Evolutionary conservation across 2,113 vertebrate species (phyloP).

Genomic region (Melanostigma gelatinosum): DNA sequence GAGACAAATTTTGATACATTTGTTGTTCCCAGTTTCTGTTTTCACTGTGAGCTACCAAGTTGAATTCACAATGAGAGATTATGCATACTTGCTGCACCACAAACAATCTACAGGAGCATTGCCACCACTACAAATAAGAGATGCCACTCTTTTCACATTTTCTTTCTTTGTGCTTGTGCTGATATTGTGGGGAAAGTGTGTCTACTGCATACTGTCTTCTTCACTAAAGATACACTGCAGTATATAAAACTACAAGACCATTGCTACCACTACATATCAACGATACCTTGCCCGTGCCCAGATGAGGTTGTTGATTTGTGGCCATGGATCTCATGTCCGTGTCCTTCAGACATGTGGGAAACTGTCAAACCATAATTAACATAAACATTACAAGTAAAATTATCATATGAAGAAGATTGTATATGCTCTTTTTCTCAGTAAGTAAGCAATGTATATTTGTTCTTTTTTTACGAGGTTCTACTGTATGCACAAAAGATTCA

Average conservation of each 20-base stretch:
- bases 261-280: background rate
- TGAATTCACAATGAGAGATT: constrained; percentile 1
- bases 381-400: background rate
- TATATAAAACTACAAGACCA: background rate
- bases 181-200: background rate
- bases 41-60: constrained; percentile 14
- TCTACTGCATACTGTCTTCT: too few species aligned
- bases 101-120: constrained; percentile 1
- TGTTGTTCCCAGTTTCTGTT: constrained; percentile 2
- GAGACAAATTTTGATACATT: constrained; percentile 37
- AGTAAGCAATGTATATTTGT: background rate
- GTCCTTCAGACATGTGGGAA: background rate
- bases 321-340: background rate
- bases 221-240: background rate
- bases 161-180: background rate
- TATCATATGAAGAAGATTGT: too few species aligned
- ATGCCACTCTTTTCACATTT: constrained; percentile 12
- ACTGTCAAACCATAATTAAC: background rate
- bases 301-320: background rate
- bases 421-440: background rate
- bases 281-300: background rate
- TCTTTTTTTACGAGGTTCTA: background rate
- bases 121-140: background rate
- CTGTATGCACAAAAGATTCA: too few species aligned
- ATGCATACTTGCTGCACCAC: constrained; percentile 15